Percentiles rank a stretch among this genome's conserved stretches.
These are phyloP conservation scores for Sciurus carolinensis DNA, from an alignment of 2,797 vertebrate genomes.

Conservation along the genomic window DNA sequence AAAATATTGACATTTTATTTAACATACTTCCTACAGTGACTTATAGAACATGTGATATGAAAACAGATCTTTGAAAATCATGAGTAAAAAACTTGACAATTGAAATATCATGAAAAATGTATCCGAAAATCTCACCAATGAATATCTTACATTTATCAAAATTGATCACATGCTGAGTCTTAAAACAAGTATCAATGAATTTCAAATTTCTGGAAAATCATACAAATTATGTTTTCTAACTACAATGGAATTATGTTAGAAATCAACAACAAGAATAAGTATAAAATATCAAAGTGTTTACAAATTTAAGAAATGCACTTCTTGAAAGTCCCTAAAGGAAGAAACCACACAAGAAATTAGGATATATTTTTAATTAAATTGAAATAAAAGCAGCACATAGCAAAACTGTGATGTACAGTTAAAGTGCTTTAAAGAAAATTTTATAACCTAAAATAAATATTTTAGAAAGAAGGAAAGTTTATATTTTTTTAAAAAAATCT, in stretches of 20 bases:
- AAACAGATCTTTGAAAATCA: background rate
- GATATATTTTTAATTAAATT: background rate
- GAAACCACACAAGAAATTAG: background rate
- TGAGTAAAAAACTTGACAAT: background rate
- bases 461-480: background rate
- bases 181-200: background rate
- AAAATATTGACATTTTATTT: background rate
- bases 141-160: background rate
- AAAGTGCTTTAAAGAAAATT: background rate
- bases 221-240: background rate
- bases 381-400: background rate
- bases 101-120: background rate
- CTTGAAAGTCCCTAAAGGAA: background rate
- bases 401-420: background rate
- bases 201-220: background rate
- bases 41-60: background rate
- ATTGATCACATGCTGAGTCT: too few species aligned
- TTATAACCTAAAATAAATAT: background rate
- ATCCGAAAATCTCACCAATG: background rate
- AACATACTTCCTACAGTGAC: background rate
- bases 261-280: background rate
- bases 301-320: background rate
- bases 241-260: too few species aligned
- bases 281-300: background rate
- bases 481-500: background rate